Evolutionary conservation across 2,113 vertebrate genomes (phyloP).

Genomic region (Anguilla japonica): DNA sequence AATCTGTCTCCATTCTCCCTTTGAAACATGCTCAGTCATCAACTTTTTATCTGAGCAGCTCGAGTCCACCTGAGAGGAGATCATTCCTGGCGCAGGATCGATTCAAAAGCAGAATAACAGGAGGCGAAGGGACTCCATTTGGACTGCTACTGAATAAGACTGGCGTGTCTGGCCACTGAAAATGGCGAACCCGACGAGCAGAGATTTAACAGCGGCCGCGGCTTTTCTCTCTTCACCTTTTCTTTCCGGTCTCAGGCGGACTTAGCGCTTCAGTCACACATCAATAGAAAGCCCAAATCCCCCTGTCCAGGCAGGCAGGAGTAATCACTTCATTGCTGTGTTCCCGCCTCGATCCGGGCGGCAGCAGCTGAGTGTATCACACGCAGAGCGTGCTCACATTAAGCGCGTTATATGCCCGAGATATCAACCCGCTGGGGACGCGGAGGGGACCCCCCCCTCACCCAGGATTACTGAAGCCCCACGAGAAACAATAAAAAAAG

Average conservation of each 20-base stretch:
- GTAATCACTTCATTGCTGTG: conserved; percentile 45
- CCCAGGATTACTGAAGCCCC: conserved; percentile 32
- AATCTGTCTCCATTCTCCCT: neutral
- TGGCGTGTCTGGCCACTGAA: neutral
- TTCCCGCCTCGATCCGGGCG: conserved; percentile 31
- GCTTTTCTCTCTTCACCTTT: conserved; percentile 19
- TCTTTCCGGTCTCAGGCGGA: conserved; percentile 36
- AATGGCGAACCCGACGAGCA: neutral
- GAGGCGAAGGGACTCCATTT: neutral
- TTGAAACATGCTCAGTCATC: neutral
- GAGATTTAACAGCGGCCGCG: conserved; percentile 13
- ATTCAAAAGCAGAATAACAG: neutral
- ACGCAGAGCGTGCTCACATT: conserved; percentile 41
- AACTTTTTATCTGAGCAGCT: neutral
- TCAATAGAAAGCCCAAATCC: conserved; percentile 44
- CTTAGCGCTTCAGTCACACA: conserved; percentile 41
- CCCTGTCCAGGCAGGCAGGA: conserved; percentile 44
- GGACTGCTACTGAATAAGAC: neutral
- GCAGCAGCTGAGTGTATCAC: conserved; percentile 15
- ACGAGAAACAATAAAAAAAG: conserved; percentile 43
- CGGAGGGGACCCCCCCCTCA: conserved; percentile 42
- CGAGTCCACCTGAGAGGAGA: neutral
- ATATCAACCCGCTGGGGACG: conserved; percentile 35
- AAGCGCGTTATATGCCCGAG: conserved; percentile 48
- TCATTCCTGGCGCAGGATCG: neutral